Conservation (phyloP, 2,113 vertebrate genomes). For the Scomber colias region DNA sequence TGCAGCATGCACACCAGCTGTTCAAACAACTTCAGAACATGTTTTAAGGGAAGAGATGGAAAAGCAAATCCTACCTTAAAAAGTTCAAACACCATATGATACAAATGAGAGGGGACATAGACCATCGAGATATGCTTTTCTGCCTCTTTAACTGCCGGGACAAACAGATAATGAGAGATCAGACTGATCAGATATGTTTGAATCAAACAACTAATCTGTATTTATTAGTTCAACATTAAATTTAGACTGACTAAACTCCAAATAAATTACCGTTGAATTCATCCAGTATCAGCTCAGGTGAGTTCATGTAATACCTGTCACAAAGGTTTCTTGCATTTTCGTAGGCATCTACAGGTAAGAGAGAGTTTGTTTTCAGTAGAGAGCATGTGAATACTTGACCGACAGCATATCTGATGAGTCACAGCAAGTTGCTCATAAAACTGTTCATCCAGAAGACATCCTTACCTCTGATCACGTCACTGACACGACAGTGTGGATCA, state of each 20-base stretch:
- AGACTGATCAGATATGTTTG: neutral
- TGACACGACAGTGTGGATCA: constrained; percentile 92
- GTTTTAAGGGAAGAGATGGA: neutral
- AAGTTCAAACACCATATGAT: constrained; percentile 99
- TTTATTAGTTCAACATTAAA: neutral
- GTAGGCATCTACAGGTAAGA: constrained; percentile 90
- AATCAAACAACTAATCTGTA: neutral
- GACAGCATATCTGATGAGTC: neutral
- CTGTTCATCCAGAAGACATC: too few relatives aligned
- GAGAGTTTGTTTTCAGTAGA: neutral
- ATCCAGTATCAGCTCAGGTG: constrained; percentile 92
- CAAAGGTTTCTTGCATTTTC: constrained; percentile 96
- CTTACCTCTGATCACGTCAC: constrained; percentile 94
- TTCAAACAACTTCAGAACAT: neutral
- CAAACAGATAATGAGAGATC: constrained; percentile 30
- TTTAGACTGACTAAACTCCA: neutral
- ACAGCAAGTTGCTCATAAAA: neutral
- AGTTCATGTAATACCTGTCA: constrained; percentile 98
- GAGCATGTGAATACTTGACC: fast-evolving
- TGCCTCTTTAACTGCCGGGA: constrained; percentile 88
- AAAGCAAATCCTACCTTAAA: constrained; percentile 90
- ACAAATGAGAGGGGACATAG: constrained; percentile 98
- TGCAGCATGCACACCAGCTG: too few relatives aligned
- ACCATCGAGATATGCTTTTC: constrained; percentile 91
- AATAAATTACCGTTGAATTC: constrained; percentile 90